Percentiles rank a stretch among this genome's conserved stretches.
phyloP scores from a whole-genome alignment of 2,797 vertebrate species.

The Tapera naevia region DNA sequence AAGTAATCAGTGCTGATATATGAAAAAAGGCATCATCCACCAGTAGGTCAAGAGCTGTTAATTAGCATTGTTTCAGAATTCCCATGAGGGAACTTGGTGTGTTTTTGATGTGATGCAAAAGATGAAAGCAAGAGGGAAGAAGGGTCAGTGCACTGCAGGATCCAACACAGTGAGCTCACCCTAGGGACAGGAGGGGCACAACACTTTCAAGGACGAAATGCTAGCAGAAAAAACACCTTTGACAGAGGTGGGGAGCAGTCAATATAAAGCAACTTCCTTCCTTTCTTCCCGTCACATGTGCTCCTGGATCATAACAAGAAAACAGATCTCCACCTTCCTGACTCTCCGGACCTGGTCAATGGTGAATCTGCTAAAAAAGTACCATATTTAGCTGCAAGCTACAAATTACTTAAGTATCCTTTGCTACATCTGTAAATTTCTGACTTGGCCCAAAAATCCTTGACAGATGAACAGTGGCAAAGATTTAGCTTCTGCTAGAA shows the following conservation, averaged over 20 bases:
- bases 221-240: neutral
- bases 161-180: fast-evolving
- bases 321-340: neutral
- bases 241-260: neutral
- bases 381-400: fast-evolving
- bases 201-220: neutral
- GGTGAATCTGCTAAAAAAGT: neutral
- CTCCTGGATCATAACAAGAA: neutral
- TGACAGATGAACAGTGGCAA: neutral
- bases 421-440: neutral
- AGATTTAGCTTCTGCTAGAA: neutral
- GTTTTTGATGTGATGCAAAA: neutral
- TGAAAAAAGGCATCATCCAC: neutral
- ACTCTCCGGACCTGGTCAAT: neutral
- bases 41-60: neutral
- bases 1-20: neutral
- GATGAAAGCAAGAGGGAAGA: neutral
- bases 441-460: neutral
- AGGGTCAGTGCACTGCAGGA: neutral
- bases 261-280: constrained; percentile 36
- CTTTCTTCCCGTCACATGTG: constrained; percentile 10
- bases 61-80: neutral
- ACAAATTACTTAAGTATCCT: neutral
- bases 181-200: neutral
- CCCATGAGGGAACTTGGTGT: neutral